Evolutionary conservation across 2,797 vertebrate species (phyloP), one percentile per base, ranked within the genome.

Genomic region (Paedocypris micromegethes): DNA sequence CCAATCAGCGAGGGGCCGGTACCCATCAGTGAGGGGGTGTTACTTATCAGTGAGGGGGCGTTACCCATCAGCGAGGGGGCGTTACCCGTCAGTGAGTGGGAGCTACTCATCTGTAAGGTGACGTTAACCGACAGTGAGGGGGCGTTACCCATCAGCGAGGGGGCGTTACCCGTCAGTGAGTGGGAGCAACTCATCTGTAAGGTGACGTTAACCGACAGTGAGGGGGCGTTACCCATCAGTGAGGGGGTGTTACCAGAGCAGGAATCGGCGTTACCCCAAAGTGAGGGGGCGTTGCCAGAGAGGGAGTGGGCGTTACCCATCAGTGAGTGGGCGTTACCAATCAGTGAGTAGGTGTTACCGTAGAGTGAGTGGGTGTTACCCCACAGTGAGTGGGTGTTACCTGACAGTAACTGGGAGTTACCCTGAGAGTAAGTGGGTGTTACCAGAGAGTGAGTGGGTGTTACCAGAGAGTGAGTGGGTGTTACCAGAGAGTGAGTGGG

Each of bases 231-330:
- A 51, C 8, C 3, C 8, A 37, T 52, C 38, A 5, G 23, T 41
- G 49, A 52, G 46, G 46, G 23, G 73, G 68, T 64, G 9, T 51
- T 80, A 93, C 95, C 93, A 97, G 93, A 40, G 55, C 2, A 7
- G 39, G 40, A 40, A 38, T 41, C 7, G 5, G 5, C 37, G 9
- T 39, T 23, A 23, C 23, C 23, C 1, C 1, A 23, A 1, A 23
- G 41, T 49, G 5, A 37, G 4, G 47, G 47, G 48, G 59, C 48
- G 43, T 56, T 43, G 38, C 42, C 38, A 2, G 1, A 42, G 23
- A 23, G 41, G 44, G 7, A 37, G 5, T 52, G 47, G 44, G 59
- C 48, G 43, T 39, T 43, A 40, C 42, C 38, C 2, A 0, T 43
- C 38, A n/a, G 9, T 53, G 61, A 1, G 4, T 9, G 50, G 4